Evolutionary conservation across 2,797 vertebrate genomes (phyloP), one percentile per base, ranked within the genome.

Genomic region (Thaleichthys pacificus): DNA sequence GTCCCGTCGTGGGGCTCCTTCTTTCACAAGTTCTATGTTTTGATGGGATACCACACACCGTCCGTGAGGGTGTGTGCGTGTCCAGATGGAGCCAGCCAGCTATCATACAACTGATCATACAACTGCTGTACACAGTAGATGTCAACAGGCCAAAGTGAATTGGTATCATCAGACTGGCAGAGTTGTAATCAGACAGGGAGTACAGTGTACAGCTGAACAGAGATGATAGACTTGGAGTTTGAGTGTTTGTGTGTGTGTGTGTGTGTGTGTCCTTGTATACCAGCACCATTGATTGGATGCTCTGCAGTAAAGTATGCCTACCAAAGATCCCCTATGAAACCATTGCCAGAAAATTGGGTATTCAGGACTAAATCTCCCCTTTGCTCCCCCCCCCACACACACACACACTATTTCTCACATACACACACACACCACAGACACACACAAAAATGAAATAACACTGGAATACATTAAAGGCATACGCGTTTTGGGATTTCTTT

Each of bases 241-340:
- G 21, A 49, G 42, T 60, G 5, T 60, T 9, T 21, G 22, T 21
- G 24, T 61, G 58, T 22, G 11, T 30, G 28, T 61, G 58, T 61
- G 24, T 61, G 11, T 30, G 28, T 61, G 58, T 61, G 24, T 61
- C 14, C 12, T 56, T n/a, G 11, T 9, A n/a, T 56, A 56, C 51
- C 15, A 56, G 51, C 51, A 56, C 19, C n/a, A 56, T 56, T 56
- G 51, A 56, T 56, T 56, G 32, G 32, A 35, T 6, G 32, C 32
- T 35, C 32, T 35, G 51, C 15, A 56, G 51, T 17, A 17, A n/a
- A 56, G 51, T 79, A 75, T 92, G 74, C 93, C 93, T 72, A 93
- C 94, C 76, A 94, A 95, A 86, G 68, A 91, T 11, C 42, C 3
- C 3, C 5, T n/a, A 56, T 56, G 51, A n/a, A 56, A 56, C 51